Evolutionary conservation across 2,888 invertebrate genomes (phyloP).

Genomic region (Hetaerina titia): DNA sequence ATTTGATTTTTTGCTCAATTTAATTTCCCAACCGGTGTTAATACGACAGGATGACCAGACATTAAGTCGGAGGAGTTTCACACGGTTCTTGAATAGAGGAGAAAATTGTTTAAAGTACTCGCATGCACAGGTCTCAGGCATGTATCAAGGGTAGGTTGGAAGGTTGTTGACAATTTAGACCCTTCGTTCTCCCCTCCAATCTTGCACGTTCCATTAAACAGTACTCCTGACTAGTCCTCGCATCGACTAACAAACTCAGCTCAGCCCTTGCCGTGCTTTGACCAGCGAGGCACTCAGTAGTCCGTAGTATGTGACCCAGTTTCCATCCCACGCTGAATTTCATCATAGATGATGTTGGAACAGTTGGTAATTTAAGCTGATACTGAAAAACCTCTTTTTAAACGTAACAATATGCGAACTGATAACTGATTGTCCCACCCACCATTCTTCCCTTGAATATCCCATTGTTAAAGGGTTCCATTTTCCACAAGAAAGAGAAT

Average conservation of each 20-base stretch:
- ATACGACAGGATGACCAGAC: neutral
- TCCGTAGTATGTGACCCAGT: neutral
- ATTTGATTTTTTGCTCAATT: neutral
- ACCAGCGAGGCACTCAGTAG: conserved; percentile 9
- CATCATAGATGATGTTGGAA: neutral
- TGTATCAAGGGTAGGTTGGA: neutral
- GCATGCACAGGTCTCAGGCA: neutral
- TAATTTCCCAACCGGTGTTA: neutral
- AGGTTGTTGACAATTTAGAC: neutral
- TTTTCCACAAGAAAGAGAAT: no score
- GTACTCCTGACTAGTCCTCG: neutral
- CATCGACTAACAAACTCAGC: neutral
- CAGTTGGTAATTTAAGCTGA: neutral
- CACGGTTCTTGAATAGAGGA: neutral
- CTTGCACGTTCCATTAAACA: conserved; percentile 8
- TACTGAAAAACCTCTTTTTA: neutral
- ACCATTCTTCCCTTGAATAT: no score
- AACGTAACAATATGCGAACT: neutral
- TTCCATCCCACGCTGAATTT: neutral
- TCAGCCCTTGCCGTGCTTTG: neutral
- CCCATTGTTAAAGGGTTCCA: no score
- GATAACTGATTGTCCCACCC: neutral
- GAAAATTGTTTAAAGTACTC: neutral
- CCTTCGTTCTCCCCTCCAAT: neutral
- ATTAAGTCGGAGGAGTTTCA: neutral